Conservation (phyloP, 2,797 vertebrate genomes). For the Botia almorhae region DNA sequence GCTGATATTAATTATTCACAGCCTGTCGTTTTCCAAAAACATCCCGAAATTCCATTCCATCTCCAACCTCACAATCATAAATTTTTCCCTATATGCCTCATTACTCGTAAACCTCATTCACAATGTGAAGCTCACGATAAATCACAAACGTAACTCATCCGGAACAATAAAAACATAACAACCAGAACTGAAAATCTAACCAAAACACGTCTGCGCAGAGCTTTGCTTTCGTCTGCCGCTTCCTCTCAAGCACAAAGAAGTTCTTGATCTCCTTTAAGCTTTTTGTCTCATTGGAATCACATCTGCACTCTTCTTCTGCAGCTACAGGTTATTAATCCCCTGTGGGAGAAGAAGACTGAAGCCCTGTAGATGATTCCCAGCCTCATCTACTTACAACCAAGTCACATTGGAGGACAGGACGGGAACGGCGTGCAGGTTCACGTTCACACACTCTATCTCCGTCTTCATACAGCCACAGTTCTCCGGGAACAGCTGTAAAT, state of each 20-base stretch:
- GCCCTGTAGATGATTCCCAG: not conserved
- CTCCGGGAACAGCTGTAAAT: constrained; percentile 75
- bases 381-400: constrained; percentile 72
- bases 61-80: not conserved
- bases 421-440: constrained; percentile 73
- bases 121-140: not conserved
- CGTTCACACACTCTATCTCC: constrained; percentile 75
- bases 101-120: not conserved
- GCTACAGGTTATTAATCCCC: not conserved
- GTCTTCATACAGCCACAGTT: constrained; percentile 76
- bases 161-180: not conserved
- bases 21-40: constrained; percentile 2
- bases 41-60: not conserved
- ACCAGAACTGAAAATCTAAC: not conserved
- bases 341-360: constrained; percentile 10
- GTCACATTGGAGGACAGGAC: constrained; percentile 75
- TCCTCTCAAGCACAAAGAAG: not conserved
- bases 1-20: constrained; percentile 14
- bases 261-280: constrained; percentile 14
- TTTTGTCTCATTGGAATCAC: constrained; percentile 12
- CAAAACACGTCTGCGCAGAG: not conserved
- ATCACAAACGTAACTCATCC: not conserved
- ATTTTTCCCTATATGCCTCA: not conserved
- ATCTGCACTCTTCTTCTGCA: constrained; percentile 12
- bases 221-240: not conserved